phyloP scores from a whole-genome alignment of 2,888 invertebrate genomes.

The Noctua janthe region DNA sequence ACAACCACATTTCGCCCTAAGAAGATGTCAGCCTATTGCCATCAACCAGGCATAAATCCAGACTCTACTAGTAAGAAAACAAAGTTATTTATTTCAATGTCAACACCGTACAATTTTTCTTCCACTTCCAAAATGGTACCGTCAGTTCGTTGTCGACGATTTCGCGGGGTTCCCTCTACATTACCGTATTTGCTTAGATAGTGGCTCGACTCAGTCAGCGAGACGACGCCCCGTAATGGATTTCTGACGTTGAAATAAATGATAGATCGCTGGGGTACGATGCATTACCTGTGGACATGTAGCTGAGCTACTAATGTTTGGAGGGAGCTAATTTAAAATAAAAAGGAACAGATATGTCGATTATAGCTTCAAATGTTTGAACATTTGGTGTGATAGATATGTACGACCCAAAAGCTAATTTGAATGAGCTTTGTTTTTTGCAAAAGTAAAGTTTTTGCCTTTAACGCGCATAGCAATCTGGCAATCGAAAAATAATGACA shows the following conservation, averaged over 20 bases:
- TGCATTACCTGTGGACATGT: constrained; percentile 81
- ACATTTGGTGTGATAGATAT: background rate
- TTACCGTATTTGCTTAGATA: constrained; percentile 80
- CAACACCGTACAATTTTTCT: constrained; percentile 46
- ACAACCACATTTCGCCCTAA: background rate
- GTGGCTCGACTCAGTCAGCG: constrained; percentile 65
- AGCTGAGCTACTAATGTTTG: constrained; percentile 50
- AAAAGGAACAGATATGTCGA: background rate
- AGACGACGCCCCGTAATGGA: constrained; percentile 79
- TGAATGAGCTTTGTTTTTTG: background rate
- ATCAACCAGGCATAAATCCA: background rate
- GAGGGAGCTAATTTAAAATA: constrained; percentile 14
- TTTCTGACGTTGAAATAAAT: constrained; percentile 87
- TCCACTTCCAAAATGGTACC: constrained; percentile 47
- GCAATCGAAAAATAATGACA: too few relatives aligned
- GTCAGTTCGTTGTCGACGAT: constrained; percentile 68
- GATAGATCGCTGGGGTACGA: constrained; percentile 81
- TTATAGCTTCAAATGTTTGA: background rate
- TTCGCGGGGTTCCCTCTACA: constrained; percentile 72
- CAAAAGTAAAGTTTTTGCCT: too few relatives aligned
- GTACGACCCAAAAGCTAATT: background rate
- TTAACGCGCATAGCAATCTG: too few relatives aligned
- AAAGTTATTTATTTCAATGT: constrained; percentile 22
- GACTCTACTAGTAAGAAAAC: background rate
- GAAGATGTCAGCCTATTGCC: background rate